phyloP scores from a whole-genome alignment of 92 coral and sea anemone genomes.

The Bergia puertoricense region DNA sequence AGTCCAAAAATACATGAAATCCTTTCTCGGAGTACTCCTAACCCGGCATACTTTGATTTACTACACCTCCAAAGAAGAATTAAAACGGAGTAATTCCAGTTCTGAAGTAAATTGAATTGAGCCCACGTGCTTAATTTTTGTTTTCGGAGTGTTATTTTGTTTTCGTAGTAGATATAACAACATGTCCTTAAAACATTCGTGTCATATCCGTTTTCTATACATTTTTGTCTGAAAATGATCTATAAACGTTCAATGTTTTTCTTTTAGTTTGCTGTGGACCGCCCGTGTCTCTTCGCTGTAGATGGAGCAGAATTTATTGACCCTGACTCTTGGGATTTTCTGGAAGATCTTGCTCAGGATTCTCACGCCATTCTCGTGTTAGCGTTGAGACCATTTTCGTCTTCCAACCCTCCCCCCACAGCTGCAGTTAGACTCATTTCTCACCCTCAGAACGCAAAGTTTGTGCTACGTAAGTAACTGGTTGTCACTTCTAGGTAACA shows the following conservation, averaged over 20 bases:
- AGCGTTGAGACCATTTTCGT: conserved; percentile 89
- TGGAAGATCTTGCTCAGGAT: conserved; percentile 90
- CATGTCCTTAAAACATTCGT: no score
- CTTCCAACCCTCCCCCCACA: conserved; percentile 84
- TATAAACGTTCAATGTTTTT: not conserved
- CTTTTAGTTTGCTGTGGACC: conserved; percentile 82
- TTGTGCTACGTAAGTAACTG: conserved; percentile 66
- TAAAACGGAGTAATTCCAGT: no score
- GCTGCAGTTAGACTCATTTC: conserved; percentile 75
- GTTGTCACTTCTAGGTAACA: no score
- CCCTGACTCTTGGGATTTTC: conserved; percentile 94
- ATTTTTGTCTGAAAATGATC: not conserved
- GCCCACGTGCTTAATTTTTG: no score
- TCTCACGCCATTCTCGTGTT: conserved; percentile 92
- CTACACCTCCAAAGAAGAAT: no score
- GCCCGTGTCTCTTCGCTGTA: conserved; percentile 92
- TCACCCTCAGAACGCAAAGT: conserved; percentile 60
- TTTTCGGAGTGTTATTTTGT: no score
- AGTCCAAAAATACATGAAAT: no score
- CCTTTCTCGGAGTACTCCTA: no score
- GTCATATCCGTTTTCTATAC: not conserved
- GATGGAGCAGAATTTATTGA: conserved; percentile 95
- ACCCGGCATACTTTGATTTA: no score
- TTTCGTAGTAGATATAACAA: no score
- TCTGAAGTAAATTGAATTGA: no score